Evolutionary conservation across 2,888 invertebrate genomes (phyloP).

Genomic region (Metopia argyrocephala): DNA sequence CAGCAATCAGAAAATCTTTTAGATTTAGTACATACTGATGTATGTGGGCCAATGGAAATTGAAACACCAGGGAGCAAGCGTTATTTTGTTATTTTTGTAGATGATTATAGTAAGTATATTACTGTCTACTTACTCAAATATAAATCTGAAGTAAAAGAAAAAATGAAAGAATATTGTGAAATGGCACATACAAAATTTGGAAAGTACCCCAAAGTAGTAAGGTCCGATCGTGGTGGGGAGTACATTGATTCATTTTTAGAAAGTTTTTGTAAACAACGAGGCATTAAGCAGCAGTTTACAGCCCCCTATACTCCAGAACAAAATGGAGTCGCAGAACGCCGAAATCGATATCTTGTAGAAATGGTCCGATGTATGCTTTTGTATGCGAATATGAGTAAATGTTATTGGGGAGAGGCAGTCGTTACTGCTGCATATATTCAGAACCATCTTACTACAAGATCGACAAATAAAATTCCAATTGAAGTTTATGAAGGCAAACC

Average conservation of each 20-base stretch:
- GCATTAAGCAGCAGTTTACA: slow-evolving; percentile 41
- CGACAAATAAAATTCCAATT: slow-evolving; percentile 10
- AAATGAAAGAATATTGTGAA: not conserved
- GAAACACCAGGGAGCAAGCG: too few relatives aligned
- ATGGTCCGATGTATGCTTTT: slow-evolving; percentile 49
- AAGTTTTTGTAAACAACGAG: slow-evolving; percentile 4
- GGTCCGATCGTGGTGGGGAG: slow-evolving; percentile 46
- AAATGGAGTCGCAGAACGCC: slow-evolving; percentile 51
- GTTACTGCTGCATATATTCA: slow-evolving; percentile 1
- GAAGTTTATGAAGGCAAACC: slow-evolving; percentile 27
- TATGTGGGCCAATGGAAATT: too few relatives aligned
- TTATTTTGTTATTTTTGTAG: too few relatives aligned
- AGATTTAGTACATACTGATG: too few relatives aligned
- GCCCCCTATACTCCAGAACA: slow-evolving; percentile 43
- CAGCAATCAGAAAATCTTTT: not conserved
- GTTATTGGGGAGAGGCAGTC: slow-evolving; percentile 32
- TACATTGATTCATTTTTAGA: slow-evolving; percentile 20
- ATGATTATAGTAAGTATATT: slow-evolving; percentile 69
- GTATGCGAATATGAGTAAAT: slow-evolving; percentile 22
- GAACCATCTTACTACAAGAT: slow-evolving; percentile 18
- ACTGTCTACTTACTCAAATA: slow-evolving; percentile 25
- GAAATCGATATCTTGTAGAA: slow-evolving; percentile 47
- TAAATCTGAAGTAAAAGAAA: not conserved
- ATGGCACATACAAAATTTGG: not conserved
- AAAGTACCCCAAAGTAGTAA: not conserved